phyloP scores from a whole-genome alignment of 2,113 vertebrate species.

The Crypturellus undulatus region DNA sequence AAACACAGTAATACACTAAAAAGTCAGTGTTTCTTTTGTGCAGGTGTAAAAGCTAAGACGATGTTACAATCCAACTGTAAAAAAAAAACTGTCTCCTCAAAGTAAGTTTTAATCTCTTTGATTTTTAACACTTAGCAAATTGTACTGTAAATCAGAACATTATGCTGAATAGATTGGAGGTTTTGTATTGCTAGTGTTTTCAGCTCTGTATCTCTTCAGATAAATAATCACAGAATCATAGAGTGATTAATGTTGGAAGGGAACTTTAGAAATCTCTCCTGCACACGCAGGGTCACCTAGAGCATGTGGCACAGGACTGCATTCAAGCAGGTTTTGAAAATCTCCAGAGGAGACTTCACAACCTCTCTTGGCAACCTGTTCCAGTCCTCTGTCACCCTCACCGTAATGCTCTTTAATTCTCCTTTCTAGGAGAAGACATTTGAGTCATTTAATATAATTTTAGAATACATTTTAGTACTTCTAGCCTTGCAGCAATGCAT shows the following conservation, averaged over 20 bases:
- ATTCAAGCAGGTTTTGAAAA: too few species aligned
- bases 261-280: too few species aligned
- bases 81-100: constrained; percentile 70
- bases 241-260: too few species aligned
- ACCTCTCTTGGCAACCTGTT: too few species aligned
- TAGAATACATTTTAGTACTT: constrained; percentile 3
- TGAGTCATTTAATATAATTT: neutral
- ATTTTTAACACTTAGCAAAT: neutral
- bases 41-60: constrained; percentile 85
- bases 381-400: too few species aligned
- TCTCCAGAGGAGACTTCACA: too few species aligned
- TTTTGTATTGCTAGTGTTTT: neutral
- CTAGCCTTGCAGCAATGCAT: neutral
- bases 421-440: neutral
- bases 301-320: too few species aligned
- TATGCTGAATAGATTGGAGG: neutral
- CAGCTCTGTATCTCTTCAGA: neutral
- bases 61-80: constrained; percentile 76
- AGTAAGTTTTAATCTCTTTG: constrained; percentile 73
- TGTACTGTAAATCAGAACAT: neutral
- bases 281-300: too few species aligned
- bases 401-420: neutral
- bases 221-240: neutral
- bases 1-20: neutral
- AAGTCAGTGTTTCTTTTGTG: neutral